phyloP scores from a whole-genome alignment of 2,113 vertebrate species.

The Pluvialis apricaria region DNA sequence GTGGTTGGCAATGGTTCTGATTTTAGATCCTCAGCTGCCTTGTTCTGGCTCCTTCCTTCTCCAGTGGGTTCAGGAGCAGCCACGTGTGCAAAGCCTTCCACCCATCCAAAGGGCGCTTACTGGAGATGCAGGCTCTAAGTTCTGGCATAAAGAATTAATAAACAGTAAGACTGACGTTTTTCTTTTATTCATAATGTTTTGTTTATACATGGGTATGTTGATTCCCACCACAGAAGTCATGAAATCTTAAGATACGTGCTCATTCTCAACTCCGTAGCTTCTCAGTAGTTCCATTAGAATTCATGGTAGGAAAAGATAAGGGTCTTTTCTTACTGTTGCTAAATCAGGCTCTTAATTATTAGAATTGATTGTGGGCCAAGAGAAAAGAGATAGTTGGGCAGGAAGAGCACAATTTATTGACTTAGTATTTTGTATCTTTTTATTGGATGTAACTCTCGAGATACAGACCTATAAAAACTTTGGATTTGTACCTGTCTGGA shows the following conservation, averaged over 20 bases:
- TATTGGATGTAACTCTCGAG: background rate
- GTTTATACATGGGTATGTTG: background rate
- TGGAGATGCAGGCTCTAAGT: background rate
- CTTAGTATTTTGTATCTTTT: background rate
- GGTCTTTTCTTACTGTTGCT: background rate
- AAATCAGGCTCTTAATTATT: background rate
- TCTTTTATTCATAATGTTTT: background rate
- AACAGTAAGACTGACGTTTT: background rate
- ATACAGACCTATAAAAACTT: background rate
- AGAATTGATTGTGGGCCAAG: background rate
- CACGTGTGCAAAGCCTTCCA: accelerated
- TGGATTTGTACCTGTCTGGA: background rate
- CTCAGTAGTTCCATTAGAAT: background rate
- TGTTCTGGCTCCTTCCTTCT: background rate
- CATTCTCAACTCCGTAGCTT: background rate
- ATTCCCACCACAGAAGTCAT: background rate
- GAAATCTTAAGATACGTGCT: background rate
- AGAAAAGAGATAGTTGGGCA: background rate
- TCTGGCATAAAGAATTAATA: background rate
- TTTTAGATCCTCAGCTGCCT: background rate
- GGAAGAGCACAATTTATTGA: background rate
- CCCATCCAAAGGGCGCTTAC: background rate
- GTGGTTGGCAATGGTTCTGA: accelerated
- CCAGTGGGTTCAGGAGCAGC: background rate
- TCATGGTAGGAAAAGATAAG: background rate